phyloP scores from a whole-genome alignment of 2,797 vertebrate genomes.

The Cirrhinus mrigala region DNA sequence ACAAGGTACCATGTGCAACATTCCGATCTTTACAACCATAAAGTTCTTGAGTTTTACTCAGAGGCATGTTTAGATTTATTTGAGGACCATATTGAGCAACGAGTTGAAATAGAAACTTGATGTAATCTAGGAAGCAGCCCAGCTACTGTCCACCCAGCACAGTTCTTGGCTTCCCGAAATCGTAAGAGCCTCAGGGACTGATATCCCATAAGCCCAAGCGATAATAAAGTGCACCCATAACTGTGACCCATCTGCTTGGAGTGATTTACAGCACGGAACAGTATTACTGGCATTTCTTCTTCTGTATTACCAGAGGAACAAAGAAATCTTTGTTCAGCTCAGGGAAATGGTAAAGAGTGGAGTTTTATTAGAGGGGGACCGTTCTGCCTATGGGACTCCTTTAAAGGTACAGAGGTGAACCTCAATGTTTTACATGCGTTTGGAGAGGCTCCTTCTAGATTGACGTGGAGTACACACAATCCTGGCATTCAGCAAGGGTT shows the following conservation, averaged over 20 bases:
- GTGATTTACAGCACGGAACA: slow-evolving; percentile 73
- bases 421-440: slow-evolving; percentile 55
- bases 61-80: slow-evolving; percentile 31
- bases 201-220: slow-evolving; percentile 60
- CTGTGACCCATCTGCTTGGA: slow-evolving; percentile 71
- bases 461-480: slow-evolving; percentile 31
- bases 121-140: slow-evolving; percentile 41
- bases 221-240: slow-evolving; percentile 69
- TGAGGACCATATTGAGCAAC: not conserved
- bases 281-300: slow-evolving; percentile 65
- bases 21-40: not conserved
- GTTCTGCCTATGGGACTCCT: slow-evolving; percentile 53
- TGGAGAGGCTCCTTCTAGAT: slow-evolving; percentile 11
- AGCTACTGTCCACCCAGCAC: slow-evolving; percentile 51
- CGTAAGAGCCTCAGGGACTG: slow-evolving; percentile 49
- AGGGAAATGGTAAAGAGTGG: slow-evolving; percentile 53
- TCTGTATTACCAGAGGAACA: slow-evolving; percentile 67
- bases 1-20: not conserved
- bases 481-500: slow-evolving; percentile 7
- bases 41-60: not conserved
- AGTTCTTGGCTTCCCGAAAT: slow-evolving; percentile 40
- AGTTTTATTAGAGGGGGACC: slow-evolving; percentile 66
- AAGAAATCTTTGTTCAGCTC: slow-evolving; percentile 73
- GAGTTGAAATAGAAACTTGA: slow-evolving; percentile 19
- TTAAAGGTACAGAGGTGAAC: slow-evolving; percentile 66